Conservation (phyloP, 2,797 vertebrate species). For the Pipistrellus nathusii region DNA sequence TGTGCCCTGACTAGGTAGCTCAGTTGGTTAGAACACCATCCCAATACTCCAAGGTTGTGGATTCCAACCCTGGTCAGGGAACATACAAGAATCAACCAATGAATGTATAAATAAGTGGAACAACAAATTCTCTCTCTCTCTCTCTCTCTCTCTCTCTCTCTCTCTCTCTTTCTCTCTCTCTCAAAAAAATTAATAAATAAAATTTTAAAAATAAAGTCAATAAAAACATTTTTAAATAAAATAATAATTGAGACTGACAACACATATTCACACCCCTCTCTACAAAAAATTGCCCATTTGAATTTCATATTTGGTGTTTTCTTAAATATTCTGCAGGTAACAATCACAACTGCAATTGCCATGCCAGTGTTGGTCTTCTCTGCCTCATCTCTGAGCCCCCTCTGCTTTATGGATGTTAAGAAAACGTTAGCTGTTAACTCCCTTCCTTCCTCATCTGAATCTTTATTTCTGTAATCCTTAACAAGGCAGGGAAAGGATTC, state of each 20-base stretch:
- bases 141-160: too few species aligned
- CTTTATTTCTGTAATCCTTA: constrained; percentile 23
- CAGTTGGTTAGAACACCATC: too few species aligned
- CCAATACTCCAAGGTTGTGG: too few species aligned
- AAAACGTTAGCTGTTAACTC: constrained; percentile 17
- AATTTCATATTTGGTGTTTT: background rate
- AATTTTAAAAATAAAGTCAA: too few species aligned
- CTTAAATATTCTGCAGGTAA: background rate
- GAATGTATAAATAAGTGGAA: too few species aligned
- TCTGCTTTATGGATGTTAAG: background rate
- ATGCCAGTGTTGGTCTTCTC: background rate
- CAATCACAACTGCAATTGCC: background rate
- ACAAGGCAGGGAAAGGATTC: background rate
- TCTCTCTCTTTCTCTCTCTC: too few species aligned
- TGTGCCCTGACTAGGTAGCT: background rate
- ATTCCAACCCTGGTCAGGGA: too few species aligned
- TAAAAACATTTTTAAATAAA: background rate
- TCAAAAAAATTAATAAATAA: too few species aligned
- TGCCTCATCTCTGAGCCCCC: background rate
- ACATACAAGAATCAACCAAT: too few species aligned
- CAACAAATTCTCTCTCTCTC: too few species aligned
- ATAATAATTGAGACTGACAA: background rate
- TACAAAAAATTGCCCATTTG: background rate
- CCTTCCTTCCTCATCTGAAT: background rate
- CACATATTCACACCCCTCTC: background rate